Evolutionary conservation across 2,113 vertebrate species (phyloP).

Genomic region (Barnardius zonarius): DNA sequence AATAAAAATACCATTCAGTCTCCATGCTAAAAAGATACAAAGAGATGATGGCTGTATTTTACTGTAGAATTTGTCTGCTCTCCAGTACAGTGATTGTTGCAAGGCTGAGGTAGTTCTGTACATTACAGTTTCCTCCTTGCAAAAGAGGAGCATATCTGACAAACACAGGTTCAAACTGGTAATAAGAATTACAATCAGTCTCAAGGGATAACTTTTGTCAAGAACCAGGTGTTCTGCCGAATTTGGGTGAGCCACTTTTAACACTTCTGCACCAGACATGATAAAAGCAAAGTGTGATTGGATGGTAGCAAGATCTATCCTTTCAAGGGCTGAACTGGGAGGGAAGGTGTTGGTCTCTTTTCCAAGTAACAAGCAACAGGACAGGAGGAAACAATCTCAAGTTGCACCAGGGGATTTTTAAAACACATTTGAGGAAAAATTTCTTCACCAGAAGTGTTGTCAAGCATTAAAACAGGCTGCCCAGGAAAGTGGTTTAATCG

Average conservation of each 20-base stretch:
- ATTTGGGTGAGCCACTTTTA: not conserved
- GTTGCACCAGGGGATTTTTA: not conserved
- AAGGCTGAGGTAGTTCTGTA: not conserved
- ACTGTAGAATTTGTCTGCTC: not conserved
- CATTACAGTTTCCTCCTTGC: not conserved
- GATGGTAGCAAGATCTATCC: not conserved
- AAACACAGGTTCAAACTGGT: not conserved
- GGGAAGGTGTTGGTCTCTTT: not conserved
- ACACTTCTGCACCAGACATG: not conserved
- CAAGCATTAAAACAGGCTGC: not conserved
- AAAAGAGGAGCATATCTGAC: not conserved
- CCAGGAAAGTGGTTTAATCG: not conserved
- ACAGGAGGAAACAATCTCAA: not conserved
- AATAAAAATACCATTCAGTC: not conserved
- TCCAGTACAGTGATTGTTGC: not conserved
- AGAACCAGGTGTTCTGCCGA: not conserved
- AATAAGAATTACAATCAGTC: not conserved
- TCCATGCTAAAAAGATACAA: not conserved
- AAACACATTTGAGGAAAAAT: not conserved
- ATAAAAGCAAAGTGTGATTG: not conserved
- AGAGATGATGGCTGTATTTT: not conserved
- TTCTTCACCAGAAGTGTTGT: not conserved
- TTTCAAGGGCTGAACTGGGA: not conserved
- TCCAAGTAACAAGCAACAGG: not conserved
- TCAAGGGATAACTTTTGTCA: not conserved